A percentile compares a stretch with the other conserved stretches of the same genome.
Evolutionary conservation across 2,888 invertebrate species (phyloP).

Genomic region (Drosophila atripex): DNA sequence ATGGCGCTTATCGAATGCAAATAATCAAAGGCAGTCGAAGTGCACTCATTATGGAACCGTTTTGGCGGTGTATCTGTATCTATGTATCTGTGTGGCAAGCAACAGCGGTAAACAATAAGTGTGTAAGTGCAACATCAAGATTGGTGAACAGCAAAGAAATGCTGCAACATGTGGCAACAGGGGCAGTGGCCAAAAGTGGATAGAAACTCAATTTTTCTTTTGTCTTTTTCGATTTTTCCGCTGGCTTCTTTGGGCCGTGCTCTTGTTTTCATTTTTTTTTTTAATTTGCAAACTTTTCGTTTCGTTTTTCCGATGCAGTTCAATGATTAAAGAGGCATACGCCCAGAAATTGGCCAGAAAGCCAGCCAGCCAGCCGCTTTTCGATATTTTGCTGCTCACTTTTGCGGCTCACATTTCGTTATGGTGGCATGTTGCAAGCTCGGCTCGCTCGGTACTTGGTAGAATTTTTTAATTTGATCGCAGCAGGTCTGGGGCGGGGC

Average conservation of each 20-base stretch:
- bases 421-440: constrained; percentile 71
- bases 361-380: constrained; percentile 31
- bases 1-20: constrained; percentile 75
- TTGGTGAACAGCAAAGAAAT: constrained; percentile 72
- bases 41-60: constrained; percentile 56
- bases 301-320: constrained; percentile 71
- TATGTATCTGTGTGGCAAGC: constrained; percentile 20
- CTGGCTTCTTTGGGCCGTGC: constrained; percentile 40
- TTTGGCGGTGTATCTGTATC: constrained; percentile 16
- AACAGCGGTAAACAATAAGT: background rate
- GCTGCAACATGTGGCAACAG: constrained; percentile 78
- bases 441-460: constrained; percentile 42
- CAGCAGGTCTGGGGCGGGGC: constrained; percentile 41
- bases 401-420: constrained; percentile 49
- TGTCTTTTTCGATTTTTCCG: constrained; percentile 69
- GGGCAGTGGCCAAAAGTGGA: constrained; percentile 25
- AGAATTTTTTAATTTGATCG: constrained; percentile 75
- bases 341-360: constrained; percentile 76
- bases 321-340: constrained; percentile 79
- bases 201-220: constrained; percentile 49
- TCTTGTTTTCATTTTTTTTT: constrained; percentile 57
- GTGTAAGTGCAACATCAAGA: constrained; percentile 61
- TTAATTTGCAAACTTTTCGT: constrained; percentile 74
- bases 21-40: constrained; percentile 57
- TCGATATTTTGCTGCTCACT: constrained; percentile 49